Evolutionary conservation across 92 coral and sea anemone genomes (phyloP).

Genomic region (Pocillopora grandis): DNA sequence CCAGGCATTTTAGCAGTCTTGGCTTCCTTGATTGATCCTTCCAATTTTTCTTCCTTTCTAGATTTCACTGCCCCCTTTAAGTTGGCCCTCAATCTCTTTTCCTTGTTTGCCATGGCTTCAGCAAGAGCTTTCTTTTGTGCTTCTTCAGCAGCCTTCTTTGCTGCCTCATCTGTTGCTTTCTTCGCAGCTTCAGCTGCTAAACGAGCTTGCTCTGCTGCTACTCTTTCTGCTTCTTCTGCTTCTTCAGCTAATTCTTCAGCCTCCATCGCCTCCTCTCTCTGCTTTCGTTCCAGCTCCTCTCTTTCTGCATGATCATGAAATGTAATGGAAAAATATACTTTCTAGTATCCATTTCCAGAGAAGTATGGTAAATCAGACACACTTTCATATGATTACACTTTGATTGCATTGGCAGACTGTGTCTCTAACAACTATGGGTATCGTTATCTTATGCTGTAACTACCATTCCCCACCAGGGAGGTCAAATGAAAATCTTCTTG

Average conservation of each 20-base stretch:
- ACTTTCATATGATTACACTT: too few species aligned
- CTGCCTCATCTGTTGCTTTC: slow-evolving; percentile 86
- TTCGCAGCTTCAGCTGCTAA: slow-evolving; percentile 93
- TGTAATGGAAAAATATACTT: neutral
- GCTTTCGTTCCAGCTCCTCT: slow-evolving; percentile 76
- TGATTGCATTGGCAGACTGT: too few species aligned
- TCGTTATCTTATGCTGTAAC: too few species aligned
- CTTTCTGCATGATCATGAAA: slow-evolving; percentile 56
- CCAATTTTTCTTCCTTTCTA: slow-evolving; percentile 80
- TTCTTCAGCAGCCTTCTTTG: slow-evolving; percentile 91
- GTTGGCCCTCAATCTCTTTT: slow-evolving; percentile 88
- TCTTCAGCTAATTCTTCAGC: slow-evolving; percentile 96
- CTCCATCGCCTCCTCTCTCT: slow-evolving; percentile 93
- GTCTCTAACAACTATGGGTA: too few species aligned
- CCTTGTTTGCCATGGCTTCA: slow-evolving; percentile 92
- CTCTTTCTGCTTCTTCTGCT: slow-evolving; percentile 96
- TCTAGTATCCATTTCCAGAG: too few species aligned
- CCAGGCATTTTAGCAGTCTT: slow-evolving; percentile 97
- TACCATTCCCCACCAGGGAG: too few species aligned
- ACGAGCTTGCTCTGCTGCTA: slow-evolving; percentile 92
- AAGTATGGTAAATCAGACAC: too few species aligned
- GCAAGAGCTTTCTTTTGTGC: slow-evolving; percentile 99
- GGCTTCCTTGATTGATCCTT: slow-evolving; percentile 80
- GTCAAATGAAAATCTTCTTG: too few species aligned
- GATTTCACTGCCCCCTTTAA: slow-evolving; percentile 92